Conservation (phyloP, 2,113 vertebrate species). For the Scomber scombrus region DNA sequence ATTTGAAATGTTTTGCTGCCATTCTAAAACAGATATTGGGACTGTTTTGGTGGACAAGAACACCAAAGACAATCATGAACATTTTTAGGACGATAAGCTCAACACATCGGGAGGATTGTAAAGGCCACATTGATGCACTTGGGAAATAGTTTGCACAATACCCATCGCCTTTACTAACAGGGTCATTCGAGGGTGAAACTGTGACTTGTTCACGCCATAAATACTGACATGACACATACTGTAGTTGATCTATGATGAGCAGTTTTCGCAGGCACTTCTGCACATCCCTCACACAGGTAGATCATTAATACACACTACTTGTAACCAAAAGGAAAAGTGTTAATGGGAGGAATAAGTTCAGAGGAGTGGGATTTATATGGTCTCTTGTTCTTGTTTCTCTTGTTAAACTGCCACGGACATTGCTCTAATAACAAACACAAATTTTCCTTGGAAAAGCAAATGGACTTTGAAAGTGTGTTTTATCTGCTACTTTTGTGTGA, state of each 20-base stretch:
- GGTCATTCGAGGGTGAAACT: background rate
- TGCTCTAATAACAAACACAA: background rate
- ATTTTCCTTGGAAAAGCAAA: background rate
- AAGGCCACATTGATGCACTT: constrained; percentile 2
- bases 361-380: background rate
- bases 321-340: background rate
- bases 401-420: background rate
- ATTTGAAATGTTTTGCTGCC: background rate
- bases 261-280: background rate
- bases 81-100: background rate
- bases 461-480: constrained; percentile 11
- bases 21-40: background rate
- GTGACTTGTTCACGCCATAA: background rate
- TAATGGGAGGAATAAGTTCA: background rate
- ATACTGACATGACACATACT: background rate
- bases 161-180: background rate
- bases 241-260: background rate
- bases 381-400: background rate
- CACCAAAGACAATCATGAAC: background rate
- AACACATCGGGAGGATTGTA: background rate
- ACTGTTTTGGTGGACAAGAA: background rate
- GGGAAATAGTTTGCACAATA: constrained; percentile 12
- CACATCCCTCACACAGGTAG: background rate
- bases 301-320: background rate
- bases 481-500: constrained; percentile 16